Percentiles rank a stretch among this genome's conserved stretches.
Conservation (phyloP, 2,113 vertebrate genomes). For the Takifugu bimaculatus region DNA sequence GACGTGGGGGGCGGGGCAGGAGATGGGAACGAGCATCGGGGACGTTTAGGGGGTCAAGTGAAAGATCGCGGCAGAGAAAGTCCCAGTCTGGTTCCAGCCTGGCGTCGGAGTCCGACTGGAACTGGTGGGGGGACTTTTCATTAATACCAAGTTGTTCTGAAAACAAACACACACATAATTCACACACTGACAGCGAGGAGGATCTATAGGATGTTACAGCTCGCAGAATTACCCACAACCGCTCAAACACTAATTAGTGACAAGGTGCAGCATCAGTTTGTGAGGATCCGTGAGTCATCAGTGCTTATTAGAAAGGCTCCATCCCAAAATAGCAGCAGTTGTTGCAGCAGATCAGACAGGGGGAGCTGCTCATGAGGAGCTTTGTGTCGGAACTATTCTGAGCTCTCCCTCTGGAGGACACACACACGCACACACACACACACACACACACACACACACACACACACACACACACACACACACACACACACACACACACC, state of each 20-base stretch:
- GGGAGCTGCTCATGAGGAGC: constrained; percentile 37
- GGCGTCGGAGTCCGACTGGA: too few species aligned
- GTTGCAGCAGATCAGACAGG: constrained; percentile 26
- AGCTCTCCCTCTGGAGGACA: constrained; percentile 7
- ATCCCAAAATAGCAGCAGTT: constrained; percentile 37
- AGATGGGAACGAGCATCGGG: constrained; percentile 13
- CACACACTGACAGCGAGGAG: too few species aligned
- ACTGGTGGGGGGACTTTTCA: too few species aligned
- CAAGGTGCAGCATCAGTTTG: constrained; percentile 36
- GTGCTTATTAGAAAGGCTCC: constrained; percentile 18
- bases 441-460: background rate
- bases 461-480: background rate
- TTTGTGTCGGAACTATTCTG: constrained; percentile 25
- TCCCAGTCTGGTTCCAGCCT: too few species aligned
- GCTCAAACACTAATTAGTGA: constrained; percentile 37
- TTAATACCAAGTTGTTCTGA: too few species aligned
- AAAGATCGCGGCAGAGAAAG: background rate
- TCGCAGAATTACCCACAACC: too few species aligned
- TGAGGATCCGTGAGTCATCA: constrained; percentile 14
- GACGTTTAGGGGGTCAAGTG: constrained; percentile 2
- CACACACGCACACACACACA: constrained; percentile 7
- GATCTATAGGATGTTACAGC: too few species aligned
- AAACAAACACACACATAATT: too few species aligned
- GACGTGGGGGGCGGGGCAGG: constrained; percentile 19
- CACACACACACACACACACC: too few species aligned